A percentile compares a stretch with the other conserved stretches of the same genome.
These are phyloP conservation scores for Rhagonycha fulva DNA, from an alignment of 2,888 invertebrate species.

Conservation along the genomic window DNA sequence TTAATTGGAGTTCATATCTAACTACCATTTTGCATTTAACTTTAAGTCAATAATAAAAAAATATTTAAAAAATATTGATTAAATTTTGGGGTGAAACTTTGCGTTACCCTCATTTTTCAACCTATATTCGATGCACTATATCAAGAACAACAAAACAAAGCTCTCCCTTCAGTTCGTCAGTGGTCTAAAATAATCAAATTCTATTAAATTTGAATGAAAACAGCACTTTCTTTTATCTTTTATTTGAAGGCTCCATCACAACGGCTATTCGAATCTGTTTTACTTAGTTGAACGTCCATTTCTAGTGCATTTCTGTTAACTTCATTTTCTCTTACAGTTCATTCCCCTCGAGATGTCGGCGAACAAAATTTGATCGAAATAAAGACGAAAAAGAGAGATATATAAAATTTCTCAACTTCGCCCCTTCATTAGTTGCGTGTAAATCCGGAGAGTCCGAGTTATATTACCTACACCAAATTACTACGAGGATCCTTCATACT, in stretches of 20 bases:
- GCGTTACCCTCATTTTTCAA: not conserved
- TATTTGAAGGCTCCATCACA: conserved; percentile 19
- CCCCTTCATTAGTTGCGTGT: conserved; percentile 30
- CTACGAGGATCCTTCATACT: conserved; percentile 4
- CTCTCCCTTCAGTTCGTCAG: not conserved
- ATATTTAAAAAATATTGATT: too few relatives aligned
- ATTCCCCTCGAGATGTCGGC: conserved; percentile 13
- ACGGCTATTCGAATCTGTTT: conserved; percentile 15
- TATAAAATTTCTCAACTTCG: conserved; percentile 26
- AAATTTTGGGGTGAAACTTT: not conserved
- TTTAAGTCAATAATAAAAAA: too few relatives aligned
- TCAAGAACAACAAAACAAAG: not conserved
- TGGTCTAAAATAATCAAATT: conserved; percentile 33
- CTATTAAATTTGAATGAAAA: conserved; percentile 35
- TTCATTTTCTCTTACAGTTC: conserved; percentile 27
- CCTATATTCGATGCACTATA: not conserved
- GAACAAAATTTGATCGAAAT: conserved; percentile 16
- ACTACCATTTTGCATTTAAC: too few relatives aligned
- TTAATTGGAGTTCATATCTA: too few relatives aligned
- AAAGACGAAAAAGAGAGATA: conserved; percentile 18
- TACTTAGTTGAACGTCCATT: conserved; percentile 16
- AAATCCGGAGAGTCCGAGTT: conserved; percentile 28
- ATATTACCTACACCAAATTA: conserved; percentile 29
- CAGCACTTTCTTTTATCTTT: conserved; percentile 25
- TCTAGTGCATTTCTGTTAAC: conserved; percentile 24